These are phyloP conservation scores for Drosophila niveifrons DNA, from an alignment of 2,888 invertebrate species.

Conservation along the genomic window DNA sequence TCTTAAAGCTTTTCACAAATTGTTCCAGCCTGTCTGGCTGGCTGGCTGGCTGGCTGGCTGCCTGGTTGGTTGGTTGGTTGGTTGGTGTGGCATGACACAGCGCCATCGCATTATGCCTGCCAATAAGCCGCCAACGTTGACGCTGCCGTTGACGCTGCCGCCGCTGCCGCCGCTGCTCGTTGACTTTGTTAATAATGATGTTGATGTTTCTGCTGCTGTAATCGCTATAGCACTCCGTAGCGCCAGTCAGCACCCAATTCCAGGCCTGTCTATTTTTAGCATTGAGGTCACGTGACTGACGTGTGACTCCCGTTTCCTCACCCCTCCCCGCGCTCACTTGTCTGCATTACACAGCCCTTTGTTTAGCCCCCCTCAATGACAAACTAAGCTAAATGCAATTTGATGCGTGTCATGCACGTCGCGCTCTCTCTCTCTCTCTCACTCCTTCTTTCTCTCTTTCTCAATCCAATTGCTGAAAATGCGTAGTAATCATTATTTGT, in stretches of 20 bases:
- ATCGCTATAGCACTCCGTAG: constrained; percentile 26
- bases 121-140: constrained; percentile 48
- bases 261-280: constrained; percentile 55
- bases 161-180: constrained; percentile 45
- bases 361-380: constrained; percentile 49
- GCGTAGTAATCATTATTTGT: constrained; percentile 79
- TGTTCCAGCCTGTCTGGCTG: neutral
- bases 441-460: neutral
- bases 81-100: constrained; percentile 55
- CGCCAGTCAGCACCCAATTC: constrained; percentile 3
- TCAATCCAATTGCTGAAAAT: constrained; percentile 52
- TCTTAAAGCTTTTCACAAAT: constrained; percentile 40
- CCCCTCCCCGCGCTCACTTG: neutral
- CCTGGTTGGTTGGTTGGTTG: no score
- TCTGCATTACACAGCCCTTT: constrained; percentile 29
- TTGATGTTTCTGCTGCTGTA: constrained; percentile 46
- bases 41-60: no score
- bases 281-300: constrained; percentile 71
- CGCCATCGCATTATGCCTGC: constrained; percentile 67
- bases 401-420: constrained; percentile 71
- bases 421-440: neutral
- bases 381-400: constrained; percentile 79
- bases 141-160: neutral
- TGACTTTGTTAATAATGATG: constrained; percentile 78
- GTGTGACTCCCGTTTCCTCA: constrained; percentile 5